Percentiles rank a stretch among this genome's conserved stretches.
Evolutionary conservation across 92 coral and sea anemone genomes (phyloP).

Genomic region (Micromussa lordhowensis): DNA sequence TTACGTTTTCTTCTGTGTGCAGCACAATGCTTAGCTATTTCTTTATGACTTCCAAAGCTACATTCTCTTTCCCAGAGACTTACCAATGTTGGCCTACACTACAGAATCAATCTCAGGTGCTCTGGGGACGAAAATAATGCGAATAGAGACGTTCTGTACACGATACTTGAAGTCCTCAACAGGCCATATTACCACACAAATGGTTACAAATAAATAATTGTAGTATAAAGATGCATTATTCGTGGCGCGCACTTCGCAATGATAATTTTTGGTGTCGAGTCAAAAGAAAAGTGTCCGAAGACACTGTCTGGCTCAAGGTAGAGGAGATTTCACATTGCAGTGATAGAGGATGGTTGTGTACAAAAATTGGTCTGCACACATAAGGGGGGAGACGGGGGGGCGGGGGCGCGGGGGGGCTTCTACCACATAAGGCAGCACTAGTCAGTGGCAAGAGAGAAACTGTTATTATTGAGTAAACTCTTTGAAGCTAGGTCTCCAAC

Average conservation of each 20-base stretch:
- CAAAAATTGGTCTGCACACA: background rate
- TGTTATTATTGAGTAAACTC: background rate
- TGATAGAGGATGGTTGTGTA: background rate
- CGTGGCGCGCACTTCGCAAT: background rate
- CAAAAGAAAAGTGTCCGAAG: background rate
- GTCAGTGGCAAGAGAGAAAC: background rate
- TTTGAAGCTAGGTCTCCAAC: background rate
- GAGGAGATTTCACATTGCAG: background rate
- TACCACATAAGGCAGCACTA: background rate
- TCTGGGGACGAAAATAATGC: background rate
- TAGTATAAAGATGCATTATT: background rate
- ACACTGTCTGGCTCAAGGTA: background rate
- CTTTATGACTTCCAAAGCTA: background rate
- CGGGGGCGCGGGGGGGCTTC: background rate
- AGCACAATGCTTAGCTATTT: background rate
- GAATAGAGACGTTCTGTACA: background rate
- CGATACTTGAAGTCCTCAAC: background rate
- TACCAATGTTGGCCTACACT: background rate
- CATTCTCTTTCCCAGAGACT: background rate
- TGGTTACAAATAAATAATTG: background rate
- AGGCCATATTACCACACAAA: background rate
- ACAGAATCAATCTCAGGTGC: background rate
- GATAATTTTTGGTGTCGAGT: background rate
- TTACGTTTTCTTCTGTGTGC: background rate
- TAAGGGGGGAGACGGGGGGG: background rate